These are phyloP conservation scores for Cossypha dichroa DNA, from an alignment of 2,797 vertebrate genomes.

Conservation along the genomic window DNA sequence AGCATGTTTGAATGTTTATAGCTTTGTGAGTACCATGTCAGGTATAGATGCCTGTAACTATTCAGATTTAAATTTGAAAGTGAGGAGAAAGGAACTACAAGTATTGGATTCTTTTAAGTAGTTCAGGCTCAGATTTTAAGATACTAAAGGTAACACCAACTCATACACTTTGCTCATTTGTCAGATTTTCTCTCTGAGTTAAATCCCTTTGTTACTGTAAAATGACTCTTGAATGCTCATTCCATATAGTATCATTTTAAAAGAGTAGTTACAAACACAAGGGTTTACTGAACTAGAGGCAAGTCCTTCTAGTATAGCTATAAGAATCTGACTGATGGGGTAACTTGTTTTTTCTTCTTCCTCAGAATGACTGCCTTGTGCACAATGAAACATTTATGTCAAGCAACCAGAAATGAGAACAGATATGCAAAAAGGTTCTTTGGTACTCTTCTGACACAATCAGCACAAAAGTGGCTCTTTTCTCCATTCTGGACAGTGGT, in stretches of 20 bases:
- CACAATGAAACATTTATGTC: constrained; percentile 75
- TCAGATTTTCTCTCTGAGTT: not conserved
- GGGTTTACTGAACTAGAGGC: not conserved
- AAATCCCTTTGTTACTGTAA: not conserved
- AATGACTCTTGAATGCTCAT: not conserved
- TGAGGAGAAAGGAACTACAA: not conserved
- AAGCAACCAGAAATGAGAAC: constrained; percentile 44
- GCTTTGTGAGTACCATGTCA: not conserved
- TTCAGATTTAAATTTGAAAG: not conserved
- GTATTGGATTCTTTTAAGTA: not conserved
- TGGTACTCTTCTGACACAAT: not conserved
- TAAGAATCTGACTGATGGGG: not conserved
- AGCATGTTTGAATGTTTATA: not conserved
- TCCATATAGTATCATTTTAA: not conserved
- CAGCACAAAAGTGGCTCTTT: not conserved
- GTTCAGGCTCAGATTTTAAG: not conserved
- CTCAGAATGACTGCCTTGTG: constrained; percentile 82
- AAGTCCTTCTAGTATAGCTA: not conserved
- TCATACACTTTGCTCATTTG: not conserved
- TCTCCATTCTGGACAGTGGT: not conserved
- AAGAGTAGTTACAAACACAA: not conserved
- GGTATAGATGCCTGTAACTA: not conserved
- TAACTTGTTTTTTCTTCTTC: not conserved
- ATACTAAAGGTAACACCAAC: not conserved
- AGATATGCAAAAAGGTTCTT: not conserved